A percentile compares a stretch with the other conserved stretches of the same genome.
These are phyloP conservation scores for Grapholita molesta DNA, from an alignment of 1,140 invertebrate species.

Conservation along the genomic window DNA sequence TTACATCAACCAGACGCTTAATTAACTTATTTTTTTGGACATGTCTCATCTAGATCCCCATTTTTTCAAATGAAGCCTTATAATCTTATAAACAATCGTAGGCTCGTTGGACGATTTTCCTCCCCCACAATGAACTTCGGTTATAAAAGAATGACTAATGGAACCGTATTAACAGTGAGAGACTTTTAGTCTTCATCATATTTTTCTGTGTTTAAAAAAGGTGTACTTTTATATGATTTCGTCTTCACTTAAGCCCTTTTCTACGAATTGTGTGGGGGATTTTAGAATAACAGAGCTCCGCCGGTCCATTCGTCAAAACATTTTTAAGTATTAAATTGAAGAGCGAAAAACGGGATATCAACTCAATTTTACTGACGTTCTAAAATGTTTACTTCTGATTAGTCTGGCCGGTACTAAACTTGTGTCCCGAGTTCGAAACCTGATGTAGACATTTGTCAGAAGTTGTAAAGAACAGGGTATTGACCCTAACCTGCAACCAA, in stretches of 20 bases:
- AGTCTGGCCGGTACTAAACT: no score
- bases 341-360: background rate
- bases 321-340: background rate
- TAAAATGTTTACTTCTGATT: no score
- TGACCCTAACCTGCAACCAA: no score
- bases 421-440: no score
- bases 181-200: constrained; percentile 8
- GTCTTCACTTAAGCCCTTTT: background rate
- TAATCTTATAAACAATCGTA: background rate
- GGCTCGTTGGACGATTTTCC: background rate
- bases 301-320: background rate
- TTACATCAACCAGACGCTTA: no score
- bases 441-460: no score
- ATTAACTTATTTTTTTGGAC: background rate
- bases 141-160: constrained; percentile 16
- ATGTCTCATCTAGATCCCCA: no score
- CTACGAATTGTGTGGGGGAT: background rate
- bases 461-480: no score
- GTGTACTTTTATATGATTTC: background rate
- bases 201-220: background rate
- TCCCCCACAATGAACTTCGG: constrained; percentile 1
- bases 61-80: background rate
- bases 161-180: constrained; percentile 4
- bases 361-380: background rate
- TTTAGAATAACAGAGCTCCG: background rate